Evolutionary conservation across 2,113 vertebrate species (phyloP).

Genomic region (Pithys albifrons): DNA sequence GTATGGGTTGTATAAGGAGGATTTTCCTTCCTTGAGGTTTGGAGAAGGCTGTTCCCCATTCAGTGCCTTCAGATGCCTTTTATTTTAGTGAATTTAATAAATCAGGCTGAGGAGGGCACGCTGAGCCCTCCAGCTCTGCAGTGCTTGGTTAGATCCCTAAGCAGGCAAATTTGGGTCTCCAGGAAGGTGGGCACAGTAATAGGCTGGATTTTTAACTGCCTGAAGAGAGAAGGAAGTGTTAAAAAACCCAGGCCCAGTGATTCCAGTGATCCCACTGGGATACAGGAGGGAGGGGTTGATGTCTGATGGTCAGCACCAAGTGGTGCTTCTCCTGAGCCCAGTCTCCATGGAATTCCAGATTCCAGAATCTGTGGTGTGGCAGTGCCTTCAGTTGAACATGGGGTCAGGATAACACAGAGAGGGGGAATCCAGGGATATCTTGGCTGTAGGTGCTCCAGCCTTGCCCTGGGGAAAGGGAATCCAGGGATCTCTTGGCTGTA

Average conservation of each 20-base stretch:
- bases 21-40: not conserved
- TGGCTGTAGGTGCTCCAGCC: not conserved
- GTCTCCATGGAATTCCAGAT: not conserved
- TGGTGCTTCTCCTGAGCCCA: not conserved
- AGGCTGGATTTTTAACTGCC: not conserved
- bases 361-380: not conserved
- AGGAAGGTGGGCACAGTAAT: not conserved
- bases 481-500: not conserved
- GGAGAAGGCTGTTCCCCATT: not conserved
- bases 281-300: accelerated
- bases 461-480: no score
- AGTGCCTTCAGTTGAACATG: accelerated
- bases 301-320: accelerated
- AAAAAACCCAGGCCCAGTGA: not conserved
- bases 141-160: not conserved
- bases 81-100: not conserved
- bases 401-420: not conserved
- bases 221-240: not conserved
- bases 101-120: not conserved
- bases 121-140: no score
- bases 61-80: accelerated
- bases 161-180: not conserved
- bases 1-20: not conserved
- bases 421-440: not conserved
- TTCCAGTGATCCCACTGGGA: not conserved